phyloP scores from a whole-genome alignment of 2,888 invertebrate species.

The Polyploca ridens region DNA sequence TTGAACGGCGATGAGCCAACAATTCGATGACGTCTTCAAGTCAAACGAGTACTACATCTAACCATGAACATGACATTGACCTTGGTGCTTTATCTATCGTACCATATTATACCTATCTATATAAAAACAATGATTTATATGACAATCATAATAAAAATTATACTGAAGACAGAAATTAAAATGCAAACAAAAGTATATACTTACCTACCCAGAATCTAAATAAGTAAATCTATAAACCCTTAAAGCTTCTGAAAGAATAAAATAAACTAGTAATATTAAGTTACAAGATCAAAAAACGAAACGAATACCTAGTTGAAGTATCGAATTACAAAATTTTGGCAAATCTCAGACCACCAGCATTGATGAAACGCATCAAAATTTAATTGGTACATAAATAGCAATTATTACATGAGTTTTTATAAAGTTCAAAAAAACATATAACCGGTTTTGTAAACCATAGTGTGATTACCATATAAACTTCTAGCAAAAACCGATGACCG shows the following conservation, averaged over 20 bases:
- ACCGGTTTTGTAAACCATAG: background rate
- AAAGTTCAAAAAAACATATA: background rate
- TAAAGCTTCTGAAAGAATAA: no score
- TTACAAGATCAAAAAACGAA: no score
- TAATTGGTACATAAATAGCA: background rate
- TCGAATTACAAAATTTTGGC: no score
- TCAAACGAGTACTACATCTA: background rate
- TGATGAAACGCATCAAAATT: background rate
- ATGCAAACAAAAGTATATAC: no score
- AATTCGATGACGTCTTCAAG: constrained; percentile 2
- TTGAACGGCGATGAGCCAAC: background rate
- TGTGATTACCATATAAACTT: background rate
- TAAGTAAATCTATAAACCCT: no score
- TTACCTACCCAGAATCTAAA: no score
- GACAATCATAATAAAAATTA: background rate
- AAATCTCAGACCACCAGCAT: no score
- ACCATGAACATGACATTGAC: constrained; percentile 5
- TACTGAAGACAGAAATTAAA: no score
- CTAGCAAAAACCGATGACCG: background rate
- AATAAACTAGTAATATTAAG: no score
- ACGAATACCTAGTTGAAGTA: no score
- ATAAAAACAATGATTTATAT: background rate
- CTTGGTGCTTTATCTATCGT: background rate
- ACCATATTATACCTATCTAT: background rate
- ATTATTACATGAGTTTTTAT: background rate